Evolutionary conservation across 2,888 invertebrate genomes (phyloP).

Genomic region (Acronicta alni): DNA sequence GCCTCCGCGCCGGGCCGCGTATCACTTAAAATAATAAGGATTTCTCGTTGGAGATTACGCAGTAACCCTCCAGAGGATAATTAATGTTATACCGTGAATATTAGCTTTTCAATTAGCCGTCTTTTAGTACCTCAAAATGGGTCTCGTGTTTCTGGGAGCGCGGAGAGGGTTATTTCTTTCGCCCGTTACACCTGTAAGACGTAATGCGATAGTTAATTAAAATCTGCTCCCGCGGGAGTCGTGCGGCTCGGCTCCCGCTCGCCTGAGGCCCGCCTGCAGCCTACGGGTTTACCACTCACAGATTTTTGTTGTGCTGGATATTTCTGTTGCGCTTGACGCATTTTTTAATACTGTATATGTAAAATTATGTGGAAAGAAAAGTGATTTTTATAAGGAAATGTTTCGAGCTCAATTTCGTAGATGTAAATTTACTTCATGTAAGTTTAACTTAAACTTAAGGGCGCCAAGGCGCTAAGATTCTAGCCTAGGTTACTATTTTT

Average conservation of each 20-base stretch:
- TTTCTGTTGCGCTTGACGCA: conserved; percentile 8
- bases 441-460: too few relatives aligned
- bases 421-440: too few relatives aligned
- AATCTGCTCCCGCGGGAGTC: conserved; percentile 77
- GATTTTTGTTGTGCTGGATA: conserved; percentile 22
- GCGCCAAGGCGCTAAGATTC: too few relatives aligned
- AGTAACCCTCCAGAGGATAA: conserved; percentile 81
- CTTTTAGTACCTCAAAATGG: conserved; percentile 84
- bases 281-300: conserved; percentile 28
- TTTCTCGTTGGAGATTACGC: conserved; percentile 78
- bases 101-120: conserved; percentile 88
- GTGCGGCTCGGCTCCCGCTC: conserved; percentile 40
- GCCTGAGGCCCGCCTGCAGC: conserved; percentile 39
- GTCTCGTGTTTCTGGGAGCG: conserved; percentile 72
- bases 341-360: conserved; percentile 13
- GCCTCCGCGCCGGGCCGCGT: conserved; percentile 62
- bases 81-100: conserved; percentile 86
- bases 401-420: too few relatives aligned
- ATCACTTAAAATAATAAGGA: conserved; percentile 83
- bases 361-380: background rate
- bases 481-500: too few relatives aligned
- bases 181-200: conserved; percentile 63
- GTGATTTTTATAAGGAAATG: too few relatives aligned
- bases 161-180: conserved; percentile 71
- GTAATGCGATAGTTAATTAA: conserved; percentile 85